Conservation (phyloP, 2,888 invertebrate genomes). For the Caenorhabditis sulstoni region DNA sequence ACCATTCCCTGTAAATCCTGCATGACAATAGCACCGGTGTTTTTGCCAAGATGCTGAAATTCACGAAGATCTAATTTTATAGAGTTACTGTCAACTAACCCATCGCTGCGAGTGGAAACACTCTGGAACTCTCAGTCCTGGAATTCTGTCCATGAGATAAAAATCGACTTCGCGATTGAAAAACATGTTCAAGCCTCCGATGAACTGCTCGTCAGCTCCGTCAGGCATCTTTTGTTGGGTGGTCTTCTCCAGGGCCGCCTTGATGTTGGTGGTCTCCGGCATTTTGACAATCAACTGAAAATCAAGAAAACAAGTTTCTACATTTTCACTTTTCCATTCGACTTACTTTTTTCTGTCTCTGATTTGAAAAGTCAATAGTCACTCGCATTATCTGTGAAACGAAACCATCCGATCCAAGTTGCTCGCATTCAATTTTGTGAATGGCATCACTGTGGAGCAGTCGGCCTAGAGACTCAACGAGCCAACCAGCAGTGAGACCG, state of each 20-base stretch:
- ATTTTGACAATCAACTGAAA: conserved; percentile 66
- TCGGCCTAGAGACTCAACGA: conserved; percentile 33
- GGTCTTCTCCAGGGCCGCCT: conserved; percentile 58
- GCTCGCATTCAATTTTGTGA: conserved; percentile 34
- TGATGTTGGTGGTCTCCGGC: conserved; percentile 65
- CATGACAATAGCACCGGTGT: conserved; percentile 61
- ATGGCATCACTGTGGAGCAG: conserved; percentile 24
- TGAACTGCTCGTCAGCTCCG: conserved; percentile 62
- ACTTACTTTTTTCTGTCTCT: conserved; percentile 44
- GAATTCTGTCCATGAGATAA: conserved; percentile 59
- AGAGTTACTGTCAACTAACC: conserved; percentile 17
- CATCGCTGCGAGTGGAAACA: conserved; percentile 55
- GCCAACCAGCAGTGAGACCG: conserved; percentile 54
- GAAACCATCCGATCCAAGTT: conserved; percentile 63
- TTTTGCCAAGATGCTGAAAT: conserved; percentile 38
- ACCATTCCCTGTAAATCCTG: conserved; percentile 61
- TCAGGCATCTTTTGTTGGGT: conserved; percentile 47
- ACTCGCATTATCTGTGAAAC: conserved; percentile 67
- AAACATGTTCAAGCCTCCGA: conserved; percentile 55
- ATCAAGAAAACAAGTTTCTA: conserved; percentile 14
- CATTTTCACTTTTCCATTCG: neutral
- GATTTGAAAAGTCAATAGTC: conserved; percentile 27
- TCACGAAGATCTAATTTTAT: neutral
- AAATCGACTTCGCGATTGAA: conserved; percentile 66
- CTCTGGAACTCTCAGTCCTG: conserved; percentile 50